Conservation (phyloP, 2,113 vertebrate species). For the Pteronura brasiliensis region DNA sequence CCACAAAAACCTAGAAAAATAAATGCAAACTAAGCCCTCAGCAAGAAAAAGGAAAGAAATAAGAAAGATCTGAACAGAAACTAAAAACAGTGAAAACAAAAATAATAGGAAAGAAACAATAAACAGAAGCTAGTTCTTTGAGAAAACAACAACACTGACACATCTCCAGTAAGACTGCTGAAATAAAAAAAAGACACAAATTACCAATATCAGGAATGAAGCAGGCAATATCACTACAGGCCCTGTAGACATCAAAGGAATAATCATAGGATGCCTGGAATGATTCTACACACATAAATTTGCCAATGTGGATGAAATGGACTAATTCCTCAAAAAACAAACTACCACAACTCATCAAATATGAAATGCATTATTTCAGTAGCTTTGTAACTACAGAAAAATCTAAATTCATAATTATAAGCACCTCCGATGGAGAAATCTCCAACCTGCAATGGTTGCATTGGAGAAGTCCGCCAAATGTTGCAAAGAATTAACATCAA, state of each 20-base stretch:
- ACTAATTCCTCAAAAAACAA: background rate
- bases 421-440: background rate
- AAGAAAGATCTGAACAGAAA: background rate
- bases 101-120: background rate
- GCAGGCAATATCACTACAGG: background rate
- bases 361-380: background rate
- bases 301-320: background rate
- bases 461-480: background rate
- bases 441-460: background rate
- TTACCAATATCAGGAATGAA: background rate
- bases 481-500: background rate
- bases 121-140: background rate
- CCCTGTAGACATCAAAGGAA: background rate
- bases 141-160: background rate
- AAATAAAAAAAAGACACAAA: background rate
- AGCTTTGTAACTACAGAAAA: background rate
- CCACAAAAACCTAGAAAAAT: background rate
- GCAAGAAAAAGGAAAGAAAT: background rate
- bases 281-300: background rate
- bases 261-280: background rate
- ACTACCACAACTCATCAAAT: background rate
- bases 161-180: background rate
- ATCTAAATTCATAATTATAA: background rate
- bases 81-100: background rate
- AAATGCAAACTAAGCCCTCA: background rate